phyloP scores from a whole-genome alignment of 2,797 vertebrate species.

The Rallus crepitans region DNA sequence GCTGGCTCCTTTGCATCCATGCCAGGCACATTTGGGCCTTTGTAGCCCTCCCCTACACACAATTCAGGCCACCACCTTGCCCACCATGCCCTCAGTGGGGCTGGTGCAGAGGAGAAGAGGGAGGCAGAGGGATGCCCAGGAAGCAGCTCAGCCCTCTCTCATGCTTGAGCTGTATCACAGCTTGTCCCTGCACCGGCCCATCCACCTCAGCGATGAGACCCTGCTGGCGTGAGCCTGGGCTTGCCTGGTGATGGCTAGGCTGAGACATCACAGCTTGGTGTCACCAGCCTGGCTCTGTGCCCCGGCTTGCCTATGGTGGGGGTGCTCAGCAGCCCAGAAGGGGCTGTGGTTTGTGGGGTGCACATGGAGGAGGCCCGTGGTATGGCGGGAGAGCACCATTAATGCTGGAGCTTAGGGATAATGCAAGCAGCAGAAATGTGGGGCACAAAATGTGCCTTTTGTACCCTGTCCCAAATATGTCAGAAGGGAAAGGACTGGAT shows the following conservation, averaged over 20 bases:
- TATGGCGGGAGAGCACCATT: accelerated
- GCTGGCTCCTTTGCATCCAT: neutral
- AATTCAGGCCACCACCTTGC: neutral
- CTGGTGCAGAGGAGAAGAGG: accelerated
- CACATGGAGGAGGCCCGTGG: neutral
- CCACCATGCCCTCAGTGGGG: neutral
- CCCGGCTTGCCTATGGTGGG: neutral
- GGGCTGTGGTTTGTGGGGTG: neutral
- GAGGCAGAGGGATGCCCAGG: neutral
- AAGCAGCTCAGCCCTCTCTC: neutral
- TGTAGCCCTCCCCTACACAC: accelerated
- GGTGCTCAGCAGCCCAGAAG: accelerated
- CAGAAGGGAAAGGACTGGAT: neutral
- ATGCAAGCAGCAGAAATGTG: neutral
- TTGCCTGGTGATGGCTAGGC: neutral
- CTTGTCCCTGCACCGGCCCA: neutral
- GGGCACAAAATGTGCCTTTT: neutral
- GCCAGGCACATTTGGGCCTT: neutral
- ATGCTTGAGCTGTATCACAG: accelerated
- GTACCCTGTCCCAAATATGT: neutral
- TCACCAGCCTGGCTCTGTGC: neutral
- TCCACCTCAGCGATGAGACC: neutral
- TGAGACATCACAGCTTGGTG: neutral
- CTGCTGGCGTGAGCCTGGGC: neutral
- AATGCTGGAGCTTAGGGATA: neutral